Evolutionary conservation across 2,888 invertebrate genomes (phyloP), one percentile per base, ranked within the genome.

Genomic region (Eucriotettix oculatus): DNA sequence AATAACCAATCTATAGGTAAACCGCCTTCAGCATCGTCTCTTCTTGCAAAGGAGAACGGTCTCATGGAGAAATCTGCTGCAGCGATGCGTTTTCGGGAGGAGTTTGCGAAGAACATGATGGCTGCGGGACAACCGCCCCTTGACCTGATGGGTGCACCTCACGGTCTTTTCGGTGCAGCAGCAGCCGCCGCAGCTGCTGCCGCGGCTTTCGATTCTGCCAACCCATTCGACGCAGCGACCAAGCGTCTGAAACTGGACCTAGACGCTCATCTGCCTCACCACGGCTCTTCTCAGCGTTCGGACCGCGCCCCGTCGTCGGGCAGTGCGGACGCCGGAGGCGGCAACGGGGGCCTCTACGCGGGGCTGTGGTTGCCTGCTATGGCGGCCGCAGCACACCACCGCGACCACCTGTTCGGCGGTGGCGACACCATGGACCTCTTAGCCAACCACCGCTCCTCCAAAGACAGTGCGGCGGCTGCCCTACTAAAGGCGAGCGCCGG

Each of bases 341-440:
- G 48, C 48, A n/a, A n/a, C 14, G 85, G 84, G 52, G 67, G 69
- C 42, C 65, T 73, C 17, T 74, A 73, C 63, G 73, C 75, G 65
- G 90, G 90, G 63, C 86, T 93, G 78, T 90, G 90, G 90, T 70
- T 86, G 7, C 86, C 85, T 0, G 84, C 82, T 59, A 75, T 89
- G 70, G 83, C 86, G 16, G 81, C 82, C n/a, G 87, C 88, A 12
- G 87, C 88, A 12, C 83, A 85, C 58, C 81, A 86, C 57, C 80
- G 86, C 62, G 87, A 87, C 66, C 66, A 68, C 41, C 64, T 69
- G 54, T 70, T 71, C 64, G n/a, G 48, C n/a, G 61, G 61, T 10
- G 53, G 58, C 12, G 65, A 65, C 40, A 61, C 66, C 12, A 62
- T 67, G 59, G 69, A 69, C 54, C 65, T 69, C 40, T 66, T 68